Conservation (phyloP, 2,113 vertebrate genomes). For the Cryptotis parvus region DNA sequence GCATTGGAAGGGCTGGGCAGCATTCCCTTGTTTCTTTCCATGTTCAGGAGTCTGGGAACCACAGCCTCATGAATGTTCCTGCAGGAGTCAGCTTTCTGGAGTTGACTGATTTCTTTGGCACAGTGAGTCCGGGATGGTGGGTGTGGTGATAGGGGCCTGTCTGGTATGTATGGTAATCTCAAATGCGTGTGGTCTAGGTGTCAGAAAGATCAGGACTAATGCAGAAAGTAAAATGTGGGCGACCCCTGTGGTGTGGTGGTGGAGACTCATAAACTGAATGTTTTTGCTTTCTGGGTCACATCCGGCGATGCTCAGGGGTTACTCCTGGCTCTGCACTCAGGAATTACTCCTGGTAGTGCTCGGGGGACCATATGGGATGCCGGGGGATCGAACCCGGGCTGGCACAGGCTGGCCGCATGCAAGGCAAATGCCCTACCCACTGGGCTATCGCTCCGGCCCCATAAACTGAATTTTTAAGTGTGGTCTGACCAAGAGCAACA, state of each 20-base stretch:
- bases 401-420: too few relatives aligned
- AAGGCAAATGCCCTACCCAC: too few relatives aligned
- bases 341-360: too few relatives aligned
- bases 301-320: too few relatives aligned
- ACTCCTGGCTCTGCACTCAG: too few relatives aligned
- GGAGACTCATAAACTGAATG: neutral
- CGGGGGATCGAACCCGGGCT: too few relatives aligned
- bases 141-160: neutral
- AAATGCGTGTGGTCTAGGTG: rapidly evolving
- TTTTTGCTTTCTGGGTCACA: too few relatives aligned
- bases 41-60: neutral
- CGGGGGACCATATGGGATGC: too few relatives aligned
- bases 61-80: neutral
- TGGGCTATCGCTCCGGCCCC: too few relatives aligned
- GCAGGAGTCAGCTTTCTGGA: neutral
- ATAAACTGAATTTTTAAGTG: too few relatives aligned
- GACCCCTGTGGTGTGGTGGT: rapidly evolving
- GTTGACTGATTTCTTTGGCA: neutral
- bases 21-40: too few relatives aligned
- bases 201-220: neutral
- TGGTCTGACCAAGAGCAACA: neutral
- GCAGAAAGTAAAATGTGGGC: rapidly evolving
- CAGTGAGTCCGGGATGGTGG: neutral
- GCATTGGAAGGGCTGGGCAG: too few relatives aligned
- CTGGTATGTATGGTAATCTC: neutral